These are phyloP conservation scores for Xestoiulus laeticollis DNA, from an alignment of 2,888 invertebrate genomes.

Conservation along the genomic window DNA sequence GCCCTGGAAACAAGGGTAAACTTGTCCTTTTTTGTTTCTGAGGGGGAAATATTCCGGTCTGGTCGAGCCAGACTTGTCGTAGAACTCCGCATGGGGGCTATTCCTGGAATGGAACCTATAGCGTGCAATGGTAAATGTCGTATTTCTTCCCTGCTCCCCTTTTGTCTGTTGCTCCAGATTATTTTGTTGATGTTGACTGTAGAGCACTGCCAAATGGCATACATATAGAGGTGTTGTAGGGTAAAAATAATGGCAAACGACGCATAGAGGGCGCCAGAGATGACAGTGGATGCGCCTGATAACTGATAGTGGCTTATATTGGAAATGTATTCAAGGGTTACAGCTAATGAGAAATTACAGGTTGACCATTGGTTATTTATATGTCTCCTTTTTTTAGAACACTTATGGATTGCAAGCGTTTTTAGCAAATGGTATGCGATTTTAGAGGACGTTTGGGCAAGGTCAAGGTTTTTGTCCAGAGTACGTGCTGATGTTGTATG, in stretches of 20 bases:
- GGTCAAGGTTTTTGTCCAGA: too few species aligned
- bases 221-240: background rate
- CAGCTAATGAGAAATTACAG: background rate
- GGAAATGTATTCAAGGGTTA: background rate
- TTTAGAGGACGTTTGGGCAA: too few species aligned
- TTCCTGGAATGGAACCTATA: background rate
- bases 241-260: background rate
- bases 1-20: constrained; percentile 13
- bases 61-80: background rate
- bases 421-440: too few species aligned
- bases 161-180: constrained; percentile 6
- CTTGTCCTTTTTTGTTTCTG: background rate
- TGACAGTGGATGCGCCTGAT: background rate
- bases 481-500: too few species aligned
- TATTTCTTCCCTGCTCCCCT: background rate
- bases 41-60: constrained; percentile 25
- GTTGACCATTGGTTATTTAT: too few species aligned
- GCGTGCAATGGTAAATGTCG: background rate
- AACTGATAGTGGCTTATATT: background rate
- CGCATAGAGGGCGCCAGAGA: background rate
- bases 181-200: background rate
- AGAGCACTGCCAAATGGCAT: background rate
- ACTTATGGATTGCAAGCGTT: too few species aligned
- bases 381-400: too few species aligned
- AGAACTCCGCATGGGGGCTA: constrained; percentile 9